A percentile compares a stretch with the other conserved stretches of the same genome.
phyloP scores from a whole-genome alignment of 2,888 invertebrate species.

The Xanthia icteritia region DNA sequence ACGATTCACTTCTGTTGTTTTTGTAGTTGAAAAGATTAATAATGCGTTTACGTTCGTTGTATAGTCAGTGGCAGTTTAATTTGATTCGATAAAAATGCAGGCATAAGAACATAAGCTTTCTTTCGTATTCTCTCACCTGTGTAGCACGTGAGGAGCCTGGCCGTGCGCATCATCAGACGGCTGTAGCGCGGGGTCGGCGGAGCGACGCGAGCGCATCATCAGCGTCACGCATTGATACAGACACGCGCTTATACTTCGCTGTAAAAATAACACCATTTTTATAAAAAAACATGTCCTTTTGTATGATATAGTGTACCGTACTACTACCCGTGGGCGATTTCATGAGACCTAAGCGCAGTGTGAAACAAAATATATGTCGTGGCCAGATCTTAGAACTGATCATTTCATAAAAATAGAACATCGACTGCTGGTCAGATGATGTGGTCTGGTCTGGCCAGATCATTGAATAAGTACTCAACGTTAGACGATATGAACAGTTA shows the following conservation, averaged over 20 bases:
- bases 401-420: too few species aligned
- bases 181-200: constrained; percentile 76
- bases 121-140: constrained; percentile 69
- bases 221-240: constrained; percentile 86
- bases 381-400: too few species aligned
- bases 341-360: background rate
- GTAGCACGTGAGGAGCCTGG: constrained; percentile 73
- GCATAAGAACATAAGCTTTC: background rate
- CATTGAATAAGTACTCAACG: too few species aligned
- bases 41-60: background rate
- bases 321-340: background rate
- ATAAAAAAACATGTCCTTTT: background rate
- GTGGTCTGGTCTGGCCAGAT: too few species aligned
- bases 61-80: background rate
- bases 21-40: background rate
- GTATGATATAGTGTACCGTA: background rate
- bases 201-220: constrained; percentile 83
- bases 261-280: constrained; percentile 47
- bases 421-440: too few species aligned
- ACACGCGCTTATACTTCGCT: constrained; percentile 88
- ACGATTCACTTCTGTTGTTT: too few species aligned
- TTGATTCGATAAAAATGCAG: background rate
- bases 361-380: background rate
- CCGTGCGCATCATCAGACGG: constrained; percentile 70
- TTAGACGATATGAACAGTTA: too few species aligned